Conservation (phyloP, 2,113 vertebrate species). For the Peromyscus polionotus region DNA sequence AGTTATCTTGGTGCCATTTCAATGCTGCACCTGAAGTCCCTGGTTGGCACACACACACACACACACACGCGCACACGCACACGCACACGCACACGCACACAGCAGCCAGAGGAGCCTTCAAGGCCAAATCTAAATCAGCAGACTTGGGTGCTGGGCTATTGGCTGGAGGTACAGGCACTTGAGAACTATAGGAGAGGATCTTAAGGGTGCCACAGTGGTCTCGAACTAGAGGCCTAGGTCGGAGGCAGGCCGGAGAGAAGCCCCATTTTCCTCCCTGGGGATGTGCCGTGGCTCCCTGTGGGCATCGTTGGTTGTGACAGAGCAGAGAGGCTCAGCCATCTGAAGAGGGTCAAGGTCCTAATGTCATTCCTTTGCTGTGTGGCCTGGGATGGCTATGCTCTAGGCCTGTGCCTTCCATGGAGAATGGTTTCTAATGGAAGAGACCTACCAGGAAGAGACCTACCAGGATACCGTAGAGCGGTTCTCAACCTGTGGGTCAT, state of each 20-base stretch:
- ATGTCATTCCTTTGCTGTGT: conserved; percentile 43
- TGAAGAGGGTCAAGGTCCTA: conserved; percentile 31
- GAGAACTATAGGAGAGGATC: background rate
- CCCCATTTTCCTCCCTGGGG: background rate
- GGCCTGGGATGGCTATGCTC: background rate
- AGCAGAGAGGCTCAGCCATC: background rate
- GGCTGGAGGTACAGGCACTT: background rate
- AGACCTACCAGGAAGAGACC: conserved; percentile 28
- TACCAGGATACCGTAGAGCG: too few species aligned
- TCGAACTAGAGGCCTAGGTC: background rate
- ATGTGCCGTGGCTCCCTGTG: accelerated
- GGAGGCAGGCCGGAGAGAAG: background rate
- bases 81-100: too few species aligned
- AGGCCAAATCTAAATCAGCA: background rate
- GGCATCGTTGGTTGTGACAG: conserved; percentile 24
- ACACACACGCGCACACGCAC: too few species aligned
- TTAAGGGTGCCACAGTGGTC: background rate
- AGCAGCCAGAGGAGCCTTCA: too few species aligned
- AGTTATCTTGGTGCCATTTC: background rate
- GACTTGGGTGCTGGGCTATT: background rate
- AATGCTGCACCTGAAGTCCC: background rate
- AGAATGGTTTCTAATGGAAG: background rate
- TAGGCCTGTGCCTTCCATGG: background rate
- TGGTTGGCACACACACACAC: too few species aligned
- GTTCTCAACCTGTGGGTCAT: background rate